Evolutionary conservation across 2,113 vertebrate genomes (phyloP).

Genomic region (Rhinolophus ferrumequinum): DNA sequence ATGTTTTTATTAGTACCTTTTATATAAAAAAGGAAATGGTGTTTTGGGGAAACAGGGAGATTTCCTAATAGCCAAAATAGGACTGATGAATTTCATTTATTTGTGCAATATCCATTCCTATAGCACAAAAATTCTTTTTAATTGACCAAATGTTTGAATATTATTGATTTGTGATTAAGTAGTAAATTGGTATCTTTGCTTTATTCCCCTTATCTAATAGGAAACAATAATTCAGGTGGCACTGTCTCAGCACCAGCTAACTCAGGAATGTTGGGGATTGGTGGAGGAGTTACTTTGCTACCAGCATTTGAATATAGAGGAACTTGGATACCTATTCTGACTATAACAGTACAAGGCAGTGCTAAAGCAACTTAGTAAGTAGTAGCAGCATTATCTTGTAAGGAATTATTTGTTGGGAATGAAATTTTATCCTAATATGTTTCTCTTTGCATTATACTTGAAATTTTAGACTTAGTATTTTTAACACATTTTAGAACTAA

Average conservation of each 20-base stretch:
- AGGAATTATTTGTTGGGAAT: not conserved
- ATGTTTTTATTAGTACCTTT: slow-evolving; percentile 30
- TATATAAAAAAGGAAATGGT: not conserved
- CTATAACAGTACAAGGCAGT: slow-evolving; percentile 95
- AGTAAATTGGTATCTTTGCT: slow-evolving; percentile 42
- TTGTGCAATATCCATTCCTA: not conserved
- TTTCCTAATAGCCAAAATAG: not conserved
- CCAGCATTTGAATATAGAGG: slow-evolving; percentile 99
- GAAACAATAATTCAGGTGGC: slow-evolving; percentile 85
- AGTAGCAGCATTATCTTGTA: slow-evolving; percentile 31
- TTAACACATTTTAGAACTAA: slow-evolving; percentile 28
- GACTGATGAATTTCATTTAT: not conserved
- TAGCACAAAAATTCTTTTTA: not conserved
- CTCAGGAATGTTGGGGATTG: slow-evolving; percentile 88
- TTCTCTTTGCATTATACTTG: slow-evolving; percentile 26
- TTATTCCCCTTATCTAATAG: slow-evolving; percentile 72
- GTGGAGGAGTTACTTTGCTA: slow-evolving; percentile 91
- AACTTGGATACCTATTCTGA: slow-evolving; percentile 98
- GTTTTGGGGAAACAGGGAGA: not conserved
- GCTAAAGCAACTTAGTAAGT: slow-evolving; percentile 99
- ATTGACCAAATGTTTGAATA: not conserved
- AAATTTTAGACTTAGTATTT: slow-evolving; percentile 19
- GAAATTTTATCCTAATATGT: slow-evolving; percentile 40
- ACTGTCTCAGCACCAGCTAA: slow-evolving; percentile 88
- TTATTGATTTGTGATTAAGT: not conserved